Percentiles rank a stretch among this genome's conserved stretches.
phyloP scores from a whole-genome alignment of 1,140 invertebrate species.

The Papilio polytes region DNA sequence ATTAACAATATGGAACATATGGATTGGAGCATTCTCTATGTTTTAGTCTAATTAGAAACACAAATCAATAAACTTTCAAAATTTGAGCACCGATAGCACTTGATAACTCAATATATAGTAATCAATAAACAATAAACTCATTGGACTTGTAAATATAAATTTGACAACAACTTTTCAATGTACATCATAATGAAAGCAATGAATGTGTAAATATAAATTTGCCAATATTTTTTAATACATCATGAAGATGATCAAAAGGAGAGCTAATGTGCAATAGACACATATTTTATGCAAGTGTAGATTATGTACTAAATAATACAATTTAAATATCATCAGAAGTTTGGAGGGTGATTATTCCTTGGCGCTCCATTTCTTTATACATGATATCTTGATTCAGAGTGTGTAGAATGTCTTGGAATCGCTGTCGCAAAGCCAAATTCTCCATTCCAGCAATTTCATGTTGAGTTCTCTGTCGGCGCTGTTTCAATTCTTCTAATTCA shows the following conservation, averaged over 20 bases:
- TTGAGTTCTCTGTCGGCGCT: conserved; percentile 90
- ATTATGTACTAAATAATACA: conserved; percentile 2
- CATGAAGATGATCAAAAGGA: neutral
- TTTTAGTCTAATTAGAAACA: too few relatives aligned
- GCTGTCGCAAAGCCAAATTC: conserved; percentile 91
- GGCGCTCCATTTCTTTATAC: conserved; percentile 90
- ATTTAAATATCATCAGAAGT: conserved; percentile 82
- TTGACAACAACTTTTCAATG: neutral
- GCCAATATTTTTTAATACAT: neutral
- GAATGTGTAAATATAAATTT: neutral
- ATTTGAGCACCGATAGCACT: neutral
- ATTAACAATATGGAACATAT: neutral
- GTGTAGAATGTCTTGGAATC: conserved; percentile 92
- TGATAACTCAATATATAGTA: neutral
- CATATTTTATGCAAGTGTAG: neutral
- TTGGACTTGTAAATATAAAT: neutral
- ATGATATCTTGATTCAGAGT: conserved; percentile 90
- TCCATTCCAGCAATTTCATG: conserved; percentile 93
- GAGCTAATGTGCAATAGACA: neutral
- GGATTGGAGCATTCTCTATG: neutral
- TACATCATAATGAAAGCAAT: neutral
- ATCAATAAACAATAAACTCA: neutral
- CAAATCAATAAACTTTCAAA: too few relatives aligned
- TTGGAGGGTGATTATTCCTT: conserved; percentile 67
- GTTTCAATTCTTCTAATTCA: conserved; percentile 89